phyloP scores from a whole-genome alignment of 30 jellyfish, hydroid and myxozoan genomes.

The Rhopilema esculentum region DNA sequence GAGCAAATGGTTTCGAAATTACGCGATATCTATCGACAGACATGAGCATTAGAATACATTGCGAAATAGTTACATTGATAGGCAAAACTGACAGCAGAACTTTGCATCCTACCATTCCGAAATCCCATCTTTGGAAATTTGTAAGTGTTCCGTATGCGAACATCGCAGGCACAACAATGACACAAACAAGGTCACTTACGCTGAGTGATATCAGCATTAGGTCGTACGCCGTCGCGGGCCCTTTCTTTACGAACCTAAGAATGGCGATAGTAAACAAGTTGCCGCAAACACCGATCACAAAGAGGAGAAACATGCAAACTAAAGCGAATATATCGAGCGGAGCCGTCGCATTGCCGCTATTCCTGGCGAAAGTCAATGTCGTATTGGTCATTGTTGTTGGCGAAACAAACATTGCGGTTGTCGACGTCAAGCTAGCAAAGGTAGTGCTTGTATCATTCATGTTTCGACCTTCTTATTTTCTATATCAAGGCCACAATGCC shows the following conservation, averaged over 20 bases:
- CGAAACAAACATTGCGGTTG: background rate
- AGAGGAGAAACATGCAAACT: constrained; percentile 34
- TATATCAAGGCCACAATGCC: too few relatives aligned
- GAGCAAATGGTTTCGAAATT: constrained; percentile 59
- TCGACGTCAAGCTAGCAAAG: background rate
- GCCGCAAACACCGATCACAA: constrained; percentile 65
- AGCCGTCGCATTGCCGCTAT: background rate
- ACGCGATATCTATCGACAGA: constrained; percentile 66
- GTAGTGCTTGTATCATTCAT: background rate
- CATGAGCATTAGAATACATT: constrained; percentile 74
- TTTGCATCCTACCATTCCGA: constrained; percentile 80
- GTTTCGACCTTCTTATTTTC: background rate
- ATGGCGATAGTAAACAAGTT: constrained; percentile 57
- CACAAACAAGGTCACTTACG: constrained; percentile 59
- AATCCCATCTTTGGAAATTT: constrained; percentile 70
- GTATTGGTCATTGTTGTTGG: background rate
- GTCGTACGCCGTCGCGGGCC: constrained; percentile 46
- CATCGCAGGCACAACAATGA: constrained; percentile 62
- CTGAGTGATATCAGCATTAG: constrained; percentile 47
- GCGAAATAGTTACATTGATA: constrained; percentile 72
- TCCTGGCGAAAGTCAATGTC: background rate
- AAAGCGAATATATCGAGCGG: constrained; percentile 54
- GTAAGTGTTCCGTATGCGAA: constrained; percentile 76
- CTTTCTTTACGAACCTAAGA: constrained; percentile 25
- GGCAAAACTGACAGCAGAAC: constrained; percentile 69